phyloP scores from a whole-genome alignment of 2,888 invertebrate genomes.

The Apodemia duryi region DNA sequence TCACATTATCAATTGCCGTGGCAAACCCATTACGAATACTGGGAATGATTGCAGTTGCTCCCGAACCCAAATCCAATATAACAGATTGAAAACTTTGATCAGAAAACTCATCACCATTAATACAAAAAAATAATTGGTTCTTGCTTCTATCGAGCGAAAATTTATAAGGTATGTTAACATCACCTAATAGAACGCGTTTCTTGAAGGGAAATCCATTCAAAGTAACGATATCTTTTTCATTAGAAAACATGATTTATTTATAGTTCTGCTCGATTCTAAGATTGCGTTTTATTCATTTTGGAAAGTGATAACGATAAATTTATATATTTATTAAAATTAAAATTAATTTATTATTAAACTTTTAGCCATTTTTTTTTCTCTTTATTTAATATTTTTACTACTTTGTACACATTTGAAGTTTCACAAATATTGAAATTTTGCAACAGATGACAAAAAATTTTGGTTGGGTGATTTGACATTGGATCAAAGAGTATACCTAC shows the following conservation, averaged over 20 bases:
- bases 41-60: constrained; percentile 41
- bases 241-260: neutral
- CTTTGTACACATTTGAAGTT: too few species aligned
- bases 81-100: constrained; percentile 57
- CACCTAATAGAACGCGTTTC: constrained; percentile 47
- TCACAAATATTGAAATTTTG: too few species aligned
- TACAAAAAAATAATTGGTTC: constrained; percentile 51
- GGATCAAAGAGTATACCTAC: too few species aligned
- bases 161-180: constrained; percentile 55
- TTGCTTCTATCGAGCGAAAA: constrained; percentile 44
- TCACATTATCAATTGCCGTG: constrained; percentile 48
- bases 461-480: too few species aligned
- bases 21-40: constrained; percentile 56
- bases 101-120: constrained; percentile 56
- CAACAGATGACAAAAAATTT: too few species aligned
- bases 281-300: too few species aligned
- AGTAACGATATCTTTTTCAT: constrained; percentile 2
- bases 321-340: too few species aligned
- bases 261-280: too few species aligned
- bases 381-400: too few species aligned
- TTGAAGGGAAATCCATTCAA: constrained; percentile 37
- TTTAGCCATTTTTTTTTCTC: too few species aligned
- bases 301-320: too few species aligned
- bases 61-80: constrained; percentile 44
- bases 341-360: too few species aligned